phyloP scores from a whole-genome alignment of 1,140 invertebrate species.

The Drosophila burlai region DNA sequence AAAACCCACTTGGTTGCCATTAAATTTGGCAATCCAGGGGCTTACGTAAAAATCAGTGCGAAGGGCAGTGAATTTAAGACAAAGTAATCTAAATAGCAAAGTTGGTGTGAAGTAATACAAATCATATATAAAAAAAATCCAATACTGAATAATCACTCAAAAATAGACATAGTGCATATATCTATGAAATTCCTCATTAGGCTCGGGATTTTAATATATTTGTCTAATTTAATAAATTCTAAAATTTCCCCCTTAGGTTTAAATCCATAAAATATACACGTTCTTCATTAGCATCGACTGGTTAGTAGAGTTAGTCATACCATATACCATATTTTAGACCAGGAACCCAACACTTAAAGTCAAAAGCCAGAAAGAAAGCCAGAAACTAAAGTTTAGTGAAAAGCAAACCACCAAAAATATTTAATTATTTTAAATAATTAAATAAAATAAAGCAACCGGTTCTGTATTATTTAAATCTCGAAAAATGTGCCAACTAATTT shows the following conservation, averaged over 20 bases:
- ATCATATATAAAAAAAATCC: background rate
- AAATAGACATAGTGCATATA: background rate
- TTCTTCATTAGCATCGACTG: too few relatives aligned
- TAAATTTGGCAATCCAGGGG: conserved; percentile 21
- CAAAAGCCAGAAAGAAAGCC: background rate
- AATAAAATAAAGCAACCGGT: background rate
- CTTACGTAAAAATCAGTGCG: conserved; percentile 33
- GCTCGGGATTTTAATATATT: background rate
- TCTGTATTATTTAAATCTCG: background rate
- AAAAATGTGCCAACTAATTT: background rate
- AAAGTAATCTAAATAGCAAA: conserved; percentile 18
- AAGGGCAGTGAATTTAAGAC: conserved; percentile 24
- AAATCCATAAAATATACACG: too few relatives aligned
- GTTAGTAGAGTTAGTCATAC: too few relatives aligned
- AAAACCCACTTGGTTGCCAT: conserved; percentile 16
- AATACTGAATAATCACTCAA: background rate
- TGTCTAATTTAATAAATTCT: background rate
- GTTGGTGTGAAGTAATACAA: conserved; percentile 2
- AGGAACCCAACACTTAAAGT: too few relatives aligned
- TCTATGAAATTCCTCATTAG: too few relatives aligned
- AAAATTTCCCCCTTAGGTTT: too few relatives aligned
- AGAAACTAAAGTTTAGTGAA: background rate
- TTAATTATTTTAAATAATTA: background rate
- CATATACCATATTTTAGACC: too few relatives aligned
- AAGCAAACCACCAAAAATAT: background rate